A percentile compares a stretch with the other conserved stretches of the same genome.
phyloP scores from a whole-genome alignment of 2,797 vertebrate species.

The Psittacula derbiana region DNA sequence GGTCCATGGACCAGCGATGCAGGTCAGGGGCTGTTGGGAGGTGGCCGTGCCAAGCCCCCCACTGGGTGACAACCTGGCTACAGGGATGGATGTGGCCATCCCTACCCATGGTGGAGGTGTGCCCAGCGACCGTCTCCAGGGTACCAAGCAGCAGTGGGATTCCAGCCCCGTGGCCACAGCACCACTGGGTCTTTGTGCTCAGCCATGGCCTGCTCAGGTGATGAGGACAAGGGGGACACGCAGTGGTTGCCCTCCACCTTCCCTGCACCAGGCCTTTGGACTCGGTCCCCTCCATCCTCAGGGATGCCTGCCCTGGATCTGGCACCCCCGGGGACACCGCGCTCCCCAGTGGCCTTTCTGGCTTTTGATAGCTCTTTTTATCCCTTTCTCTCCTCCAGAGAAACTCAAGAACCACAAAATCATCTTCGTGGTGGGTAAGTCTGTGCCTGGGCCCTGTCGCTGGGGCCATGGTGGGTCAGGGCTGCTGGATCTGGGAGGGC shows the following conservation, averaged over 20 bases:
- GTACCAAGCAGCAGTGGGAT: neutral
- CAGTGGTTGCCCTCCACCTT: neutral
- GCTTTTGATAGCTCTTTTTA: neutral
- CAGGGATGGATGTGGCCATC: neutral
- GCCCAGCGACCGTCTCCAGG: slow-evolving; percentile 34
- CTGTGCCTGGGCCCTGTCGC: accelerated
- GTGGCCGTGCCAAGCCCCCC: neutral
- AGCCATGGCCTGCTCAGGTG: neutral
- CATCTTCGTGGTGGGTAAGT: slow-evolving; percentile 99
- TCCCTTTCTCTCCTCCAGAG: slow-evolving; percentile 76
- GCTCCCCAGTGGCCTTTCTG: accelerated
- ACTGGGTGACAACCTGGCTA: accelerated
- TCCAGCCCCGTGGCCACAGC: neutral
- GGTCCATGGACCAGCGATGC: neutral
- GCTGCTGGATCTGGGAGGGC: neutral
- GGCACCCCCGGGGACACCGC: neutral
- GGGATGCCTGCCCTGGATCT: neutral
- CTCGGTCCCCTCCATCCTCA: neutral
- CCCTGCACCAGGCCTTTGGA: neutral
- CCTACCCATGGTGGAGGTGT: accelerated
- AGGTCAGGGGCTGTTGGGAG: neutral
- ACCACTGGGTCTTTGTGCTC: neutral
- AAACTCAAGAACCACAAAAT: slow-evolving; percentile 95
- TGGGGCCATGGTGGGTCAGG: neutral
- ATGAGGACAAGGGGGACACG: neutral